Percentiles rank a stretch among this genome's conserved stretches.
These are phyloP conservation scores for Sternotherus odoratus DNA, from an alignment of 2,797 vertebrate species.

Conservation along the genomic window DNA sequence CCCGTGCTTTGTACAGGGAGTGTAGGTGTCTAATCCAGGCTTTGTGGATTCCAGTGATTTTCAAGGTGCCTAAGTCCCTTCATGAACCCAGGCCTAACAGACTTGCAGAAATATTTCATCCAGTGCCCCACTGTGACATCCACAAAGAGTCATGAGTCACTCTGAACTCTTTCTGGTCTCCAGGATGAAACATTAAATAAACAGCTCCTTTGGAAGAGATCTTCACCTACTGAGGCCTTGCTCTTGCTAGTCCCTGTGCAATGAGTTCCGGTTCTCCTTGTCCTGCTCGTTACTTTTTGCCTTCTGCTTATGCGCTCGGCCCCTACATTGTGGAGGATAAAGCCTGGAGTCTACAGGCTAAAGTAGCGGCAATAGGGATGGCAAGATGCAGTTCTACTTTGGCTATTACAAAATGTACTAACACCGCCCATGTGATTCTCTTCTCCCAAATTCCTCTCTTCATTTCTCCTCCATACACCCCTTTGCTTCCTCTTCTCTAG, in stretches of 20 bases:
- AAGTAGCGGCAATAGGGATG: background rate
- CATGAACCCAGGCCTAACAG: slow-evolving; percentile 50
- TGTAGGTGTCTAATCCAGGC: background rate
- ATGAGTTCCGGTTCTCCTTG: no score
- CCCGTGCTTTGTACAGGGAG: background rate
- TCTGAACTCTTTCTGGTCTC: slow-evolving; percentile 40
- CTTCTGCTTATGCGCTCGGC: background rate
- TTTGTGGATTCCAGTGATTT: background rate
- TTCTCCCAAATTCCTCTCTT: background rate
- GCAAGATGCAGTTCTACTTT: background rate
- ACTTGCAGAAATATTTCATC: slow-evolving; percentile 53
- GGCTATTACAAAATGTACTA: background rate
- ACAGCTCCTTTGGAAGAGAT: background rate
- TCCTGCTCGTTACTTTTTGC: background rate
- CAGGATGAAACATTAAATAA: slow-evolving; percentile 61
- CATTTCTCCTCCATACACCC: background rate
- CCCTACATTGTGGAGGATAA: background rate
- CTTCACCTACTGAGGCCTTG: background rate
- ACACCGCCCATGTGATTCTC: background rate
- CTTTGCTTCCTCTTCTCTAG: background rate
- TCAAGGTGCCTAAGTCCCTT: slow-evolving; percentile 1
- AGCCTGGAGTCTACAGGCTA: background rate
- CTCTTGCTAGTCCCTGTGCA: background rate
- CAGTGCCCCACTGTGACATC: slow-evolving; percentile 41
- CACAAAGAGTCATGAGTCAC: slow-evolving; percentile 4